A percentile compares a stretch with the other conserved stretches of the same genome.
These are phyloP conservation scores for Hippopotamus amphibius DNA, from an alignment of 2,113 vertebrate genomes.

Conservation along the genomic window DNA sequence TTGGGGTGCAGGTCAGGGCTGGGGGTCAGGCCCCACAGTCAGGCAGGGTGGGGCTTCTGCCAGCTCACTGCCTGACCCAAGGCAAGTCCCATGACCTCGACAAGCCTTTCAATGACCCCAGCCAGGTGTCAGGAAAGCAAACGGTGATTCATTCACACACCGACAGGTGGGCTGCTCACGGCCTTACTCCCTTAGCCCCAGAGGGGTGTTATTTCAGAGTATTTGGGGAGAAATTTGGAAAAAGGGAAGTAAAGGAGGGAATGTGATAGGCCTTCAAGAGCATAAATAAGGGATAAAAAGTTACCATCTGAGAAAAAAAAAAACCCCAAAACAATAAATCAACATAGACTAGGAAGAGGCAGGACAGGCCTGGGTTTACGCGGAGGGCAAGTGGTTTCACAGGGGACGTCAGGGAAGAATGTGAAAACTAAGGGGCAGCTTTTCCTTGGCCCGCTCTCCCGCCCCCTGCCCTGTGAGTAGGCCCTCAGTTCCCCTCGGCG, in stretches of 20 bases:
- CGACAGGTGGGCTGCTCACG: not conserved
- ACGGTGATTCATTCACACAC: too few species aligned
- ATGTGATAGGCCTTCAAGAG: not conserved
- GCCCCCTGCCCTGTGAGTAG: not conserved
- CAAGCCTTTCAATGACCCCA: not conserved
- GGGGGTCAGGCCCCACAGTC: not conserved
- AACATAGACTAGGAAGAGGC: not conserved
- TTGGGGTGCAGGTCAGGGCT: too few species aligned
- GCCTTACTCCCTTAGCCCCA: not conserved
- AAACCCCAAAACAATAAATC: not conserved
- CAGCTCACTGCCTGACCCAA: not conserved
- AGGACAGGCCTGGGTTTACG: not conserved
- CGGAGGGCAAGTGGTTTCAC: not conserved
- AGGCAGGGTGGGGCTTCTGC: not conserved
- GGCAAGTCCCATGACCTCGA: not conserved
- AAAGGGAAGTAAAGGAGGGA: not conserved
- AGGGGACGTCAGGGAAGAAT: not conserved
- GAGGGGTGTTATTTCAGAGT: not conserved
- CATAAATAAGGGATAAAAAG: not conserved
- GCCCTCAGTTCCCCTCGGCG: not conserved
- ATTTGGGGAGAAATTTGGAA: not conserved
- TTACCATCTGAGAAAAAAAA: not conserved
- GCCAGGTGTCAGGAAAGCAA: not conserved
- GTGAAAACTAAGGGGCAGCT: not conserved
- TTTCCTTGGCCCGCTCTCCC: too few species aligned